Evolutionary conservation across 2,888 invertebrate genomes (phyloP), one percentile per base, ranked within the genome.

Genomic region (Ramazzottius varieornatus): DNA sequence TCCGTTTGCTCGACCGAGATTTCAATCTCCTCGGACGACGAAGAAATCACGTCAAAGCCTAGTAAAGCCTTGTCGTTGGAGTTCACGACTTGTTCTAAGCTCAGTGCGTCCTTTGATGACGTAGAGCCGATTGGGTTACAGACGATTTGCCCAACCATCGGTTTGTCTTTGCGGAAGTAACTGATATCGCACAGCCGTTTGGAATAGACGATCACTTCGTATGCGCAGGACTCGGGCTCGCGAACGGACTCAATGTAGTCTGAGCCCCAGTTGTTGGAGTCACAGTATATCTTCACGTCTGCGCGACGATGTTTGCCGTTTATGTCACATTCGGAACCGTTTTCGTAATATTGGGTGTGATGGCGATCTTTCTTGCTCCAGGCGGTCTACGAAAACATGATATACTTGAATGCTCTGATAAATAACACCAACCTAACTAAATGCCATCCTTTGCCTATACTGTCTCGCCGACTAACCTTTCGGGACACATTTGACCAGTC

Each of bases 91-190:
- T n/a, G n/a, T n/a, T n/a, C n/a, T n/a, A n/a, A n/a, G n/a, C n/a
- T n/a, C n/a, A n/a, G n/a, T n/a, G n/a, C n/a, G n/a, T n/a, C n/a
- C n/a, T n/a, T n/a, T n/a, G n/a, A n/a, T n/a, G n/a, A n/a, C n/a
- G n/a, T n/a, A n/a, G n/a, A n/a, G n/a, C n/a, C n/a, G n/a, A 54
- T 24, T 54, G 54, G 54, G 24, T 54, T 54, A 29, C 54, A 54
- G 54, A 4, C 4, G 24, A 54, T 54, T 54, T 54, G n/a, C 16
- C 54, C 54, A 54, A 54, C 24, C 4, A 29, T 24, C 8, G 54
- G 54, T n/a, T 54, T 24, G 4, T 54, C 54, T 54, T 54, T 54
- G 16, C 29, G 20, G 54, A 54, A 54, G 24, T 54, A 54, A 4
- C 16, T 8, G 24, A 54, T n/a, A 29, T 8, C 20, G 54, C 54